Evolutionary conservation across 2,888 invertebrate species (phyloP).

Genomic region (Drosophila sordidula): DNA sequence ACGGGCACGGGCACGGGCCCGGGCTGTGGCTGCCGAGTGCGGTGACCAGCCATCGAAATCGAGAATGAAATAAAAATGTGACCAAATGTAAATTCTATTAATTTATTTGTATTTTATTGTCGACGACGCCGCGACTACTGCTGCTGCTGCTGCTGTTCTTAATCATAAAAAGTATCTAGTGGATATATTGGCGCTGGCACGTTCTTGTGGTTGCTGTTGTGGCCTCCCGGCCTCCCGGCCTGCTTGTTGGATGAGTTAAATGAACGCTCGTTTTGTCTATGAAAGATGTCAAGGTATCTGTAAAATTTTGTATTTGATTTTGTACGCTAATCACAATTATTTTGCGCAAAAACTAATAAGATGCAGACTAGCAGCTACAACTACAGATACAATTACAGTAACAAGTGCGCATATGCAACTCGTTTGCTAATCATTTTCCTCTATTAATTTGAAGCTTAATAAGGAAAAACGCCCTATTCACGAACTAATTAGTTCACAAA

Average conservation of each 20-base stretch:
- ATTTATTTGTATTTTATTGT: slow-evolving; percentile 48
- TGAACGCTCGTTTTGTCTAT: slow-evolving; percentile 74
- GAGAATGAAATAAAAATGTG: slow-evolving; percentile 66
- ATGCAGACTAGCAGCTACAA: slow-evolving; percentile 5
- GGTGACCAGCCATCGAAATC: slow-evolving; percentile 45
- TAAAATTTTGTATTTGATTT: slow-evolving; percentile 58
- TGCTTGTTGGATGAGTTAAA: slow-evolving; percentile 73
- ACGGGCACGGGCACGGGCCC: background rate
- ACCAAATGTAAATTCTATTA: slow-evolving; percentile 63
- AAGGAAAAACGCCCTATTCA: too few species aligned
- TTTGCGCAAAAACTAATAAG: slow-evolving; percentile 18
- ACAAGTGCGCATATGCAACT: slow-evolving; percentile 7
- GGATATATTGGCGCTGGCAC: slow-evolving; percentile 18
- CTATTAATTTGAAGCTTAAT: too few species aligned
- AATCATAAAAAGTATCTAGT: slow-evolving; percentile 38
- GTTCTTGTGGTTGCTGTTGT: background rate
- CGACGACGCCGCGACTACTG: slow-evolving; percentile 17
- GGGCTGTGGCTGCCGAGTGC: background rate
- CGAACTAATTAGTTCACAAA: too few species aligned
- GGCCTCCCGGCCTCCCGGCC: slow-evolving; percentile 12
- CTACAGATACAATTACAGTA: background rate
- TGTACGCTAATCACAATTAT: slow-evolving; percentile 64
- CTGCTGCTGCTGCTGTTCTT: slow-evolving; percentile 24
- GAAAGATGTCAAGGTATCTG: slow-evolving; percentile 82
- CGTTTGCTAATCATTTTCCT: background rate